Conservation (phyloP, 2,888 invertebrate genomes). For the Thymelicus sylvestris region DNA sequence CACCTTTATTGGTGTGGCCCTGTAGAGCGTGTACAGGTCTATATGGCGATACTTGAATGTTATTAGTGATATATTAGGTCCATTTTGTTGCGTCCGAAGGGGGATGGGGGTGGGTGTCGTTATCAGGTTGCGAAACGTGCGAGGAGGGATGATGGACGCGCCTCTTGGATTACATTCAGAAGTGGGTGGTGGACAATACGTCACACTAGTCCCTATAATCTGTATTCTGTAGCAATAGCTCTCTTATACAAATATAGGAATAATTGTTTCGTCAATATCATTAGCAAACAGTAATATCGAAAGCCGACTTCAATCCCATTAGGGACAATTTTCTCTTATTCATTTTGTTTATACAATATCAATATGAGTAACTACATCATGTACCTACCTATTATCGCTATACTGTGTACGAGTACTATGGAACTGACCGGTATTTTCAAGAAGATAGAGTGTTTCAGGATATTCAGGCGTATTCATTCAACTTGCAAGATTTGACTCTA, state of each 20-base stretch:
- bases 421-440: too few relatives aligned
- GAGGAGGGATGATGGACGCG: conserved; percentile 44
- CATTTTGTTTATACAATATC: too few relatives aligned
- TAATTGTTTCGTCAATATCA: neutral
- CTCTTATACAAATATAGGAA: neutral
- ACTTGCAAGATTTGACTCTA: too few relatives aligned
- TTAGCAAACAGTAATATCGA: too few relatives aligned
- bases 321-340: too few relatives aligned
- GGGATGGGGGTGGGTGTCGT: conserved; percentile 25
- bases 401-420: too few relatives aligned
- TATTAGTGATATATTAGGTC: conserved; percentile 65
- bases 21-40: conserved; percentile 27
- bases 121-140: conserved; percentile 40
- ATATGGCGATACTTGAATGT: conserved; percentile 64
- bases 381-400: too few relatives aligned
- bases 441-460: too few relatives aligned
- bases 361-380: too few relatives aligned
- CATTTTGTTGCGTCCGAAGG: conserved; percentile 40
- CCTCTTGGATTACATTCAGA: conserved; percentile 33
- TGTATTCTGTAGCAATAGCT: neutral
- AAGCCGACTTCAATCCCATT: too few relatives aligned
- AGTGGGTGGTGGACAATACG: conserved; percentile 1
- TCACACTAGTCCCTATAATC: neutral
- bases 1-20: conserved; percentile 28
- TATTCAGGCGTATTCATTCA: too few relatives aligned